Percentiles rank a stretch among this genome's conserved stretches.
These are phyloP conservation scores for Choloepus hoffmanni DNA, from an alignment of 2,113 vertebrate species.

Conservation along the genomic window DNA sequence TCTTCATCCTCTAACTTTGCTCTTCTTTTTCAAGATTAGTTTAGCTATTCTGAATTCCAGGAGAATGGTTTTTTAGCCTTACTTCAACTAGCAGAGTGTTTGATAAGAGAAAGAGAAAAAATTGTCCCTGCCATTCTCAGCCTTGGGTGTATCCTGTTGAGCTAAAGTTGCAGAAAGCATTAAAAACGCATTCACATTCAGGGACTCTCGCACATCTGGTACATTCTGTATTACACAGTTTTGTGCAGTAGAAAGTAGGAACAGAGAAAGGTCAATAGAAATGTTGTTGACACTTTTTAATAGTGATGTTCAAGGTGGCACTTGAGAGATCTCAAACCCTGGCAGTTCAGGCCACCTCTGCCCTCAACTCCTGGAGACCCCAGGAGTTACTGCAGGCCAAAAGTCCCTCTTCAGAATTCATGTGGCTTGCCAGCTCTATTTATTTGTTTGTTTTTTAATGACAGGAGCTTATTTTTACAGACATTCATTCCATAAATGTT, in stretches of 20 bases:
- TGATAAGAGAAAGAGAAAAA: not conserved
- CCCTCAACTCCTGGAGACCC: not conserved
- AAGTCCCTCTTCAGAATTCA: not conserved
- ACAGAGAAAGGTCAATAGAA: not conserved
- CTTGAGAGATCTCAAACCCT: not conserved
- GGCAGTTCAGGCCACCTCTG: not conserved
- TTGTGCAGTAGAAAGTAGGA: not conserved
- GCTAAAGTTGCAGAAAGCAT: not conserved
- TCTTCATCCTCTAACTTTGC: not conserved
- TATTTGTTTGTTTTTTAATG: slow-evolving; percentile 29
- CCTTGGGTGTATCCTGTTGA: not conserved
- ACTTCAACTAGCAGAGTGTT: not conserved
- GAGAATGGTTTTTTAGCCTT: not conserved
- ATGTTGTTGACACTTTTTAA: not conserved
- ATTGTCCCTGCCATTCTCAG: not conserved
- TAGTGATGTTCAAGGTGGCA: not conserved
- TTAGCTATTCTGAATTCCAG: not conserved
- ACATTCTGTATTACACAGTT: slow-evolving; percentile 14
- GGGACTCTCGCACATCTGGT: not conserved
- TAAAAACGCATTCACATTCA: not conserved
- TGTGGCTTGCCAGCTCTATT: not conserved
- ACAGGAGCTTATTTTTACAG: slow-evolving; percentile 18
- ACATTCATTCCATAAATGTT: not conserved
- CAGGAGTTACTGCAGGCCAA: not conserved
- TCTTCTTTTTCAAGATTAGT: not conserved